Percentiles rank a stretch among this genome's conserved stretches.
phyloP scores from a whole-genome alignment of 2,113 vertebrate genomes.

The Pan paniscus region DNA sequence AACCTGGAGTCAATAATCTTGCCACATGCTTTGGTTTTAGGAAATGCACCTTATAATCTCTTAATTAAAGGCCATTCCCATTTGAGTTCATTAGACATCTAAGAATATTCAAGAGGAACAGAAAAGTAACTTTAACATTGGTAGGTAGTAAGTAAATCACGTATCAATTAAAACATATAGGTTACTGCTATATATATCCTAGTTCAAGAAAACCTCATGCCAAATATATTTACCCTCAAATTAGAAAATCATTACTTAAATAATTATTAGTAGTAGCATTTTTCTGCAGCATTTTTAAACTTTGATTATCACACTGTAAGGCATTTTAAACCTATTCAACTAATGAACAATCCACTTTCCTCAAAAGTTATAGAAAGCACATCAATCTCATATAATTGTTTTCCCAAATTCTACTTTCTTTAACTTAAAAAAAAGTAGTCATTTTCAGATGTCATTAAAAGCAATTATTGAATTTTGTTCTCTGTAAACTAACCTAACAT shows the following conservation, averaged over 20 bases:
- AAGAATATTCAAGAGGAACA: neutral
- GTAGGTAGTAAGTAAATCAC: neutral
- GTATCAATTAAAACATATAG: neutral
- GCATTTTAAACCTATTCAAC: neutral
- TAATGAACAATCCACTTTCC: neutral
- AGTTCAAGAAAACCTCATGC: neutral
- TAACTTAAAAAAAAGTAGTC: neutral
- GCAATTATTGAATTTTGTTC: neutral
- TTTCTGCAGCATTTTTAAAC: neutral
- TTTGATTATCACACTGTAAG: neutral
- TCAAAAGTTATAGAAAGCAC: neutral
- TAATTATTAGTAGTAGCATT: neutral
- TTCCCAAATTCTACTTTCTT: neutral
- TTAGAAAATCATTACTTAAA: neutral
- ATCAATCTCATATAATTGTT: neutral
- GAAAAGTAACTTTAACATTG: neutral
- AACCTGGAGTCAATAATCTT: constrained; percentile 45
- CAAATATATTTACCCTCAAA: neutral
- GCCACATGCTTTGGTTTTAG: constrained; percentile 37
- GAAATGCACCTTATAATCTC: constrained; percentile 32
- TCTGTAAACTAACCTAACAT: neutral
- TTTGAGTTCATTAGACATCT: neutral
- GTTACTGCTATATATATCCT: neutral
- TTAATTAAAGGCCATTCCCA: constrained; percentile 19
- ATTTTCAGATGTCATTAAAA: neutral